Percentiles rank a stretch among this genome's conserved stretches.
These are phyloP conservation scores for Liasis olivaceus DNA, from an alignment of 2,797 vertebrate genomes.

Conservation along the genomic window DNA sequence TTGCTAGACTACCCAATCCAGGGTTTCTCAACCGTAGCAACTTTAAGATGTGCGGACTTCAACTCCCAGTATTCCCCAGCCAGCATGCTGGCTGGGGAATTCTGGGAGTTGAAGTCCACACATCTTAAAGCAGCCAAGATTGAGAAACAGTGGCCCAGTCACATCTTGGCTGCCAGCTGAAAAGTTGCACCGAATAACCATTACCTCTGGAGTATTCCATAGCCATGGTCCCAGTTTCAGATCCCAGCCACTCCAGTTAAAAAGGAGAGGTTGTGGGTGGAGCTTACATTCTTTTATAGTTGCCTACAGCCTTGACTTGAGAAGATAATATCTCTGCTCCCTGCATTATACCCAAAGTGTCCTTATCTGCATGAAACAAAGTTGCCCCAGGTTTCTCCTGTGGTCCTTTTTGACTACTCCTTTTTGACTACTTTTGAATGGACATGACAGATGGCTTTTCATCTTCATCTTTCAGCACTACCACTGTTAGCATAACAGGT, in stretches of 20 bases:
- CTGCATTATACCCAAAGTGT: not conserved
- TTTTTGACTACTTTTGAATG: constrained; percentile 8
- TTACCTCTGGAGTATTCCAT: not conserved
- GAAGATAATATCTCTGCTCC: not conserved
- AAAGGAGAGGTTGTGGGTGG: not conserved
- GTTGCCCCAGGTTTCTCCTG: not conserved
- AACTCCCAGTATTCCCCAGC: too few relatives aligned
- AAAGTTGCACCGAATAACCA: too few relatives aligned
- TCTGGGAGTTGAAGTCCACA: too few relatives aligned
- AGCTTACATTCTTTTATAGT: not conserved
- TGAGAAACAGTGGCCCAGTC: not conserved
- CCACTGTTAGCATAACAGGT: constrained; percentile 26
- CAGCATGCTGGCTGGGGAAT: too few relatives aligned
- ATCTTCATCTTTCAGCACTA: constrained; percentile 12
- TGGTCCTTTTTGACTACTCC: not conserved
- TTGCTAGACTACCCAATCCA: not conserved
- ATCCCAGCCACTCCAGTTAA: not conserved
- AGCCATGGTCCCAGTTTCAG: not conserved
- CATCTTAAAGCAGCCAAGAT: too few relatives aligned
- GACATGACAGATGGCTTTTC: not conserved
- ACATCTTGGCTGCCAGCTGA: not conserved
- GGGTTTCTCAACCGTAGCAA: too few relatives aligned
- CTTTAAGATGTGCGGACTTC: too few relatives aligned
- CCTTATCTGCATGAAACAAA: not conserved
- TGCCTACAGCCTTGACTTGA: not conserved